A percentile compares a stretch with the other conserved stretches of the same genome.
Conservation (phyloP, 1,140 invertebrate genomes). For the Dryas iulia region DNA sequence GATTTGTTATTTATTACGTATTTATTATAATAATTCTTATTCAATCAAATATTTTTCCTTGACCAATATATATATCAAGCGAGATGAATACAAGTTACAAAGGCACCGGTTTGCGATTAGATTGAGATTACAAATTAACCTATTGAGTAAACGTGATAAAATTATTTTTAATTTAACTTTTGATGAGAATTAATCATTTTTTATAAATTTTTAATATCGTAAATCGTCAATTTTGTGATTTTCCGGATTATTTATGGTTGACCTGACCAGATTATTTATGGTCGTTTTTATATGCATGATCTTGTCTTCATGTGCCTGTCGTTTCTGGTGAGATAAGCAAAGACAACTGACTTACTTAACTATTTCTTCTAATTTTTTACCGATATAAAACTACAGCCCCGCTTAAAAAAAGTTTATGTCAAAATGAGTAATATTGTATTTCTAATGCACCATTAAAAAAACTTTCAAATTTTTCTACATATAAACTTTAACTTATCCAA, state of each 20-base stretch:
- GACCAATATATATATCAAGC: conserved; percentile 13
- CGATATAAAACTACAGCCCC: too few species aligned
- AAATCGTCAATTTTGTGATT: neutral
- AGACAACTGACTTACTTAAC: too few species aligned
- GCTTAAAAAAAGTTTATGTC: too few species aligned
- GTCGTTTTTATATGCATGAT: neutral
- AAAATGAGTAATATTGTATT: too few species aligned
- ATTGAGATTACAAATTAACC: neutral
- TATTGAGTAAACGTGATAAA: neutral
- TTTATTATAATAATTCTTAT: conserved; percentile 15
- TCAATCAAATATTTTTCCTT: conserved; percentile 12
- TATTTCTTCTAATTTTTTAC: too few species aligned
- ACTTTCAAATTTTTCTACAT: too few species aligned
- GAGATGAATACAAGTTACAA: neutral
- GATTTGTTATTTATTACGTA: conserved; percentile 21
- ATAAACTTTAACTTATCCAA: too few species aligned
- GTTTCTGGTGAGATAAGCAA: too few species aligned
- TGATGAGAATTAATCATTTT: neutral
- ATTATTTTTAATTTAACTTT: neutral
- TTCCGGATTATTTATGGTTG: neutral
- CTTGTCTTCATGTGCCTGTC: neutral
- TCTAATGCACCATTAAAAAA: too few species aligned
- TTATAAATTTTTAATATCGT: neutral
- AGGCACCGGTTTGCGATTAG: neutral
- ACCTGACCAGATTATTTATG: neutral